Conservation (phyloP, 2,797 vertebrate species). For the Hapalemur alaotrensis region DNA sequence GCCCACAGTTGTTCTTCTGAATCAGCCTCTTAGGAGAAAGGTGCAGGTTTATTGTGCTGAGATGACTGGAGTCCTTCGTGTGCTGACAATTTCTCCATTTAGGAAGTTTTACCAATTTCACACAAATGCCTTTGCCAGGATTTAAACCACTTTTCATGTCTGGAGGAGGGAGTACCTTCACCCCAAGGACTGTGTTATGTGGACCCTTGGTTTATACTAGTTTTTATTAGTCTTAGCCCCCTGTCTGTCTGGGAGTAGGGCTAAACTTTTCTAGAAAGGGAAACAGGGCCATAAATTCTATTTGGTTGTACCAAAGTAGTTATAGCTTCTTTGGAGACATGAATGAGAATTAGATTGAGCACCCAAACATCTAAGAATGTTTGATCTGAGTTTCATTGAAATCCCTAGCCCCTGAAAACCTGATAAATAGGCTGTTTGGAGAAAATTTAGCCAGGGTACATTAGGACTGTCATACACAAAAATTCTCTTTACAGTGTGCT, state of each 20-base stretch:
- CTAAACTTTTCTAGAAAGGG: slow-evolving; percentile 9
- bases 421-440: not conserved
- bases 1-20: not conserved
- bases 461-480: not conserved
- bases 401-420: not conserved
- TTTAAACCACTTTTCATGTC: not conserved
- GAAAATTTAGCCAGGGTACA: not conserved
- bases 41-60: not conserved
- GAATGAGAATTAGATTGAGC: not conserved
- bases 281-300: not conserved
- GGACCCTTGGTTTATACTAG: not conserved
- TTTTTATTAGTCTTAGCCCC: not conserved
- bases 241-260: not conserved
- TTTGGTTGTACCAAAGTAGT: not conserved
- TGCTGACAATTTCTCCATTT: not conserved
- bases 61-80: not conserved
- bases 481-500: rapidly evolving
- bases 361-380: not conserved
- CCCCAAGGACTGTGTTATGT: not conserved
- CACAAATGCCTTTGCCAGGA: not conserved
- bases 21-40: not conserved
- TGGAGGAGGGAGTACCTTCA: not conserved
- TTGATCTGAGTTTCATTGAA: not conserved
- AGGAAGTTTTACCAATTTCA: not conserved
- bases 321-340: not conserved